phyloP scores from a whole-genome alignment of 2,888 invertebrate species.

The Eupsilia transversa region DNA sequence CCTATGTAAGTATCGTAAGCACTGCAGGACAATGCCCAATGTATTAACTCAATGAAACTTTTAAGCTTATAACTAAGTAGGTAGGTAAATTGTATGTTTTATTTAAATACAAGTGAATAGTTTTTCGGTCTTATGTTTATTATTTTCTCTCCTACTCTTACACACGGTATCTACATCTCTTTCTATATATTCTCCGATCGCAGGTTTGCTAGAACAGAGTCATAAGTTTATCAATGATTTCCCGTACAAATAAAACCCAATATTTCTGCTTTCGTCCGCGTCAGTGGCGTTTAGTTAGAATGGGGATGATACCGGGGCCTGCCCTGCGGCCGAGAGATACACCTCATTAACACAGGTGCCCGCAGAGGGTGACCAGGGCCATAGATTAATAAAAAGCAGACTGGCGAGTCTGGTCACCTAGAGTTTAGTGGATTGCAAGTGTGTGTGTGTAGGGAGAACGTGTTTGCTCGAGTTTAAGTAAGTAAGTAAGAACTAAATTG shows the following conservation, averaged over 20 bases:
- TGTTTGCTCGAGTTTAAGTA: background rate
- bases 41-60: background rate
- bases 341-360: slow-evolving; percentile 68
- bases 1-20: background rate
- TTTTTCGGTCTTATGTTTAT: background rate
- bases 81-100: no score
- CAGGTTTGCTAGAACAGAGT: no score
- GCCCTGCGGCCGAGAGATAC: slow-evolving; percentile 65
- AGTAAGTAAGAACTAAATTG: background rate
- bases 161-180: background rate
- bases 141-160: background rate
- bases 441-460: background rate
- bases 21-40: background rate
- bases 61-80: background rate
- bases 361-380: slow-evolving; percentile 32
- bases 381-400: slow-evolving; percentile 18
- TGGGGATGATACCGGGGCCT: slow-evolving; percentile 38
- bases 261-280: slow-evolving; percentile 20
- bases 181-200: background rate
- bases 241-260: slow-evolving; percentile 21
- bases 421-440: background rate
- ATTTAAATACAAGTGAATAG: background rate
- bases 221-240: slow-evolving; percentile 5
- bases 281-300: slow-evolving; percentile 41
- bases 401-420: background rate